Evolutionary conservation across 1,140 invertebrate genomes (phyloP).

Genomic region (Carposina sasakii): DNA sequence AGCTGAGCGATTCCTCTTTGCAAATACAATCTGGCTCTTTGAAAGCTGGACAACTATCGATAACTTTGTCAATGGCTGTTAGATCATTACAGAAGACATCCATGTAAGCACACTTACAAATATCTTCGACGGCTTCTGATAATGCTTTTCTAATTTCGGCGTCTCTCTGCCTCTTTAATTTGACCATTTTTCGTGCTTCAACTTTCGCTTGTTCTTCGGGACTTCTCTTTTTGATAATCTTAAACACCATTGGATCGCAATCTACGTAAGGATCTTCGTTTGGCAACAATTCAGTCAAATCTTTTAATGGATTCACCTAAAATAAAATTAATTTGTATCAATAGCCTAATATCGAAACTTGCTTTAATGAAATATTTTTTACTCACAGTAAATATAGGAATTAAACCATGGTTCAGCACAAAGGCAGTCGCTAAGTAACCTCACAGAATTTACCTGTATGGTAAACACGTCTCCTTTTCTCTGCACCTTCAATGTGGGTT

Average conservation of each 20-base stretch:
- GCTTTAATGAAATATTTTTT: too few relatives aligned
- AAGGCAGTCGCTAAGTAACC: too few relatives aligned
- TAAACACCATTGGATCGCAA: conserved; percentile 73
- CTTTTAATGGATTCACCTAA: conserved; percentile 73
- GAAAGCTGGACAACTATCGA: conserved; percentile 59
- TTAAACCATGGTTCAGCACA: too few relatives aligned
- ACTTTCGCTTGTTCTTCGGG: conserved; percentile 63
- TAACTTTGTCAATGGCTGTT: conserved; percentile 61
- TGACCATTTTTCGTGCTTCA: conserved; percentile 60
- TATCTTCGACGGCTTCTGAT: conserved; percentile 59
- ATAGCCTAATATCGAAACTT: too few relatives aligned
- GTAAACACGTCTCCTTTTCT: conserved; percentile 73
- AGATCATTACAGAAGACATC: conserved; percentile 66
- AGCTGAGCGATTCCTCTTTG: conserved; percentile 54
- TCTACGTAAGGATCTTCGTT: conserved; percentile 75
- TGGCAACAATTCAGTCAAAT: conserved; percentile 61
- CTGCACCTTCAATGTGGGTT: conserved; percentile 72
- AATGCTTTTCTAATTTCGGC: conserved; percentile 61
- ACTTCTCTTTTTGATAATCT: conserved; percentile 71
- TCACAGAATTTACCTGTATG: conserved; percentile 72
- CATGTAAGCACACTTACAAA: conserved; percentile 69
- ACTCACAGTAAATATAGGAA: too few relatives aligned
- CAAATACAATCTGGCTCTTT: conserved; percentile 62
- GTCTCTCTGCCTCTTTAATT: conserved; percentile 57
- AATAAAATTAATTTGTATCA: conserved; percentile 11